Percentiles rank a stretch among this genome's conserved stretches.
Evolutionary conservation across 2,113 vertebrate genomes (phyloP).

Genomic region (Lota lota): DNA sequence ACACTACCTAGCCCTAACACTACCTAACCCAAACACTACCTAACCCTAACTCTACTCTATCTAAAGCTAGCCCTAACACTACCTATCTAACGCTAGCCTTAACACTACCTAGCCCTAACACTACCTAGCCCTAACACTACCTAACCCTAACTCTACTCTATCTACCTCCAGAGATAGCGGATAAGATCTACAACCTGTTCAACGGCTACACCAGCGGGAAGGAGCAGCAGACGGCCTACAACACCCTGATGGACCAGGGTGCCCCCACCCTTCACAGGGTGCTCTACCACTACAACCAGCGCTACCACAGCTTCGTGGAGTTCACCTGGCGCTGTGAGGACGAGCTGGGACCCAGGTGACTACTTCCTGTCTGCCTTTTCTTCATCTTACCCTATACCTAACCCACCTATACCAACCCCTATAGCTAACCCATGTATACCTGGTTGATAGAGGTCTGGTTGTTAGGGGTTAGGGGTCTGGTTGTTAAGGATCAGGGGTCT

Average conservation of each 20-base stretch:
- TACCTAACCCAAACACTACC: no score
- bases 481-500: no score
- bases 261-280: conserved; percentile 92
- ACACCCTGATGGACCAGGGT: conserved; percentile 93
- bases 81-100: no score
- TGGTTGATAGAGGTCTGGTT: no score
- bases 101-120: no score
- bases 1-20: no score
- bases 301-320: conserved; percentile 96
- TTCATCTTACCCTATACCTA: neutral
- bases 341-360: conserved; percentile 93
- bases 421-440: neutral
- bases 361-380: neutral
- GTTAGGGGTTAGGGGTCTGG: no score
- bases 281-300: conserved; percentile 96
- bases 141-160: neutral
- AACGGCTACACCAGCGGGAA: conserved; percentile 98
- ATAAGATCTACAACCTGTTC: conserved; percentile 98
- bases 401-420: neutral
- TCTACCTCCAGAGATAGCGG: conserved; percentile 85
- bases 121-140: neutral
- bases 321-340: conserved; percentile 99
- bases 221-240: conserved; percentile 97
- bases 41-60: no score
- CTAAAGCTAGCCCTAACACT: no score